Percentiles rank a stretch among this genome's conserved stretches.
Conservation (phyloP, 1,140 invertebrate species). For the Dryas iulia region DNA sequence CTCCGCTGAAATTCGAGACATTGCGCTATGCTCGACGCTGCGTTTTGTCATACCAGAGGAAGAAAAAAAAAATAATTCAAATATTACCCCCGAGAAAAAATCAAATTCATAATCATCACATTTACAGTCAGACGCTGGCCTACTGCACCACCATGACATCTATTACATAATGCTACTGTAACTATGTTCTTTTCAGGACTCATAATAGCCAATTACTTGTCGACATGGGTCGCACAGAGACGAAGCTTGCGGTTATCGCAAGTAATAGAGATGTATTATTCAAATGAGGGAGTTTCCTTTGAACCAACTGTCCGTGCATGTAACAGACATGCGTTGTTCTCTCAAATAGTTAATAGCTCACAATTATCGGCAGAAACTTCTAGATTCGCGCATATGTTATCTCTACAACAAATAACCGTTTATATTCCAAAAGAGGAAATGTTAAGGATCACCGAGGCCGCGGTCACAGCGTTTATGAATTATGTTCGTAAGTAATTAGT, state of each 20-base stretch:
- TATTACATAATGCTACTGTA: no score
- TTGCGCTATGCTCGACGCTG: no score
- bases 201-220: conserved; percentile 81
- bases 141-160: no score
- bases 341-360: conserved; percentile 57
- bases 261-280: conserved; percentile 86
- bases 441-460: conserved; percentile 61
- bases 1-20: no score
- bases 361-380: conserved; percentile 64
- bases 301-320: conserved; percentile 81
- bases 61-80: no score
- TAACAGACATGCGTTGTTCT: conserved; percentile 78
- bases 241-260: conserved; percentile 82
- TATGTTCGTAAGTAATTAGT: conserved; percentile 68
- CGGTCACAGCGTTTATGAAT: conserved; percentile 62
- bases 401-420: conserved; percentile 66
- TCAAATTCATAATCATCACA: no score
- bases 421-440: conserved; percentile 67
- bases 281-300: conserved; percentile 81
- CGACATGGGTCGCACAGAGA: conserved; percentile 76
- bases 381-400: conserved; percentile 67
- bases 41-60: no score
- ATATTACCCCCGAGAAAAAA: no score
- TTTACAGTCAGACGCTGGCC: no score
- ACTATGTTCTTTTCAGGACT: conserved; percentile 73